Evolutionary conservation across 64 coral and sea anemone genomes (phyloP).

Genomic region (Montipora foliosa): DNA sequence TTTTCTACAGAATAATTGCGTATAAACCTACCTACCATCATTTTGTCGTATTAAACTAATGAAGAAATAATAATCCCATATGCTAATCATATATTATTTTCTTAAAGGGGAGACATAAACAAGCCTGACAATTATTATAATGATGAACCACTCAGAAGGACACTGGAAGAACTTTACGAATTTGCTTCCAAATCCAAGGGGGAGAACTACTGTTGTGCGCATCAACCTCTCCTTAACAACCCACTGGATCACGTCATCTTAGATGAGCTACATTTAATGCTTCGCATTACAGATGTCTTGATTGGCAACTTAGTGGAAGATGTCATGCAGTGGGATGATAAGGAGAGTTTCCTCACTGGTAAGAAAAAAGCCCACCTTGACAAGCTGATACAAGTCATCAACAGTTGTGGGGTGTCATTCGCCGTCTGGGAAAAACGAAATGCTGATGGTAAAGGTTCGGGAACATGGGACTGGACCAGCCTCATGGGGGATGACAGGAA

Average conservation of each 20-base stretch:
- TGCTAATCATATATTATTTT: no score
- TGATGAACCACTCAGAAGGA: no score
- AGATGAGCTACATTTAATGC: conserved; percentile 49
- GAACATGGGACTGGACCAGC: conserved; percentile 46
- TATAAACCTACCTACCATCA: no score
- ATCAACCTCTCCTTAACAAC: conserved; percentile 20
- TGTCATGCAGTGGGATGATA: conserved; percentile 57
- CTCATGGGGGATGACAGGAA: conserved; percentile 40
- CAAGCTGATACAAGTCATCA: conserved; percentile 32
- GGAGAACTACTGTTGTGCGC: conserved; percentile 1
- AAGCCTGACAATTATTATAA: no score
- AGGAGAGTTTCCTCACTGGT: conserved; percentile 3
- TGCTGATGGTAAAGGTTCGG: conserved; percentile 42
- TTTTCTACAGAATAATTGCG: no score
- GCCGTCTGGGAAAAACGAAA: not conserved
- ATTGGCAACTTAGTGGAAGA: conserved; percentile 45
- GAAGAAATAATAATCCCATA: no score
- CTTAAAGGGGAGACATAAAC: no score
- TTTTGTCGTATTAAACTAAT: no score
- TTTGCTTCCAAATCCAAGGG: not conserved
- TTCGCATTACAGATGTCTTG: conserved; percentile 27
- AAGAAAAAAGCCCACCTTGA: conserved; percentile 29
- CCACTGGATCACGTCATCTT: not conserved
- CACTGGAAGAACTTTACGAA: no score
- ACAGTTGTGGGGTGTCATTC: conserved; percentile 25